Conservation (phyloP, 2,113 vertebrate genomes). For the Gulo gulo region DNA sequence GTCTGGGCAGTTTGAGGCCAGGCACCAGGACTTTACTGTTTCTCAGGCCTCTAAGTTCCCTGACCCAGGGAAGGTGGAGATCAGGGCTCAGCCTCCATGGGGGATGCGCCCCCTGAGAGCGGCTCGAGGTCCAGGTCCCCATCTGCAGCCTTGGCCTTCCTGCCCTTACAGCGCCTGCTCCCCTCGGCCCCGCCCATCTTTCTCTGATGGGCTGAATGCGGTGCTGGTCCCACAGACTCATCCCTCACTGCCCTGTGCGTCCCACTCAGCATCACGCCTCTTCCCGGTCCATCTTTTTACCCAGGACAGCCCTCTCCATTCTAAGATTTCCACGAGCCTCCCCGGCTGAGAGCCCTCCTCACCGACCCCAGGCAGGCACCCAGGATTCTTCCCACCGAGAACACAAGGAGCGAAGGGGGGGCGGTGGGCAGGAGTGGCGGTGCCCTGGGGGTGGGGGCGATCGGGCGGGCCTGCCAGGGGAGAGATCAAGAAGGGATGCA, state of each 20-base stretch:
- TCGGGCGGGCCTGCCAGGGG: fast-evolving
- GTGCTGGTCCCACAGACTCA: fast-evolving
- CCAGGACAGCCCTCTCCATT: not conserved
- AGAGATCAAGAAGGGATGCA: not conserved
- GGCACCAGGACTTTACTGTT: not conserved
- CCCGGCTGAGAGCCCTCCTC: no score
- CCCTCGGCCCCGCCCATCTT: not conserved
- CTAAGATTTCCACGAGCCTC: not conserved
- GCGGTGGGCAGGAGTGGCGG: fast-evolving
- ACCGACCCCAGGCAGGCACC: not conserved
- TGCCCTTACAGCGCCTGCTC: not conserved
- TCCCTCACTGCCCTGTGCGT: not conserved
- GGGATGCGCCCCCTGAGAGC: not conserved
- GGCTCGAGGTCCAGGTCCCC: no score
- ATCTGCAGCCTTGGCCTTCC: not conserved
- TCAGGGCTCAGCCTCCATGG: not conserved
- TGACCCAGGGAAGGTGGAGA: not conserved
- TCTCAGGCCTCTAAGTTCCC: not conserved
- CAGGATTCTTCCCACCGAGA: not conserved
- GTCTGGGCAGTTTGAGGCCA: not conserved
- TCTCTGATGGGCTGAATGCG: not conserved
- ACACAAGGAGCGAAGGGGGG: not conserved
- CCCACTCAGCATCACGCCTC: not conserved
- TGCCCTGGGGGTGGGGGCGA: not conserved
- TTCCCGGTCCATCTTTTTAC: not conserved